Conservation (phyloP, 2,888 invertebrate genomes). For the Icerya purchasi region DNA sequence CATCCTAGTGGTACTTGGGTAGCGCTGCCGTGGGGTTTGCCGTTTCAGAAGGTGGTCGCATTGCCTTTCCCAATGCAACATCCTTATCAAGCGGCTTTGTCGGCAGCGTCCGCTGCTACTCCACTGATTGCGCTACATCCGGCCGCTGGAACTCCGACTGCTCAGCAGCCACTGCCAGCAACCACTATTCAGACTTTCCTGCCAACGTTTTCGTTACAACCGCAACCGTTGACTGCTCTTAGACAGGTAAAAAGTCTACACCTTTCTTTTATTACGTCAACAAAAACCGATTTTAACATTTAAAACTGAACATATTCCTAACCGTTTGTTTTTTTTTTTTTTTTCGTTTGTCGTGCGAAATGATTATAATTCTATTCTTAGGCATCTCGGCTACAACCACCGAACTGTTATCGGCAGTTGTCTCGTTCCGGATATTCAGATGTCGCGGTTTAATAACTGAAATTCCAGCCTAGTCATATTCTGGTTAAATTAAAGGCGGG, state of each 20-base stretch:
- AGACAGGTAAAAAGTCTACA: conserved; percentile 12
- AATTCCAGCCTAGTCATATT: too few species aligned
- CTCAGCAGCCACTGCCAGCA: background rate
- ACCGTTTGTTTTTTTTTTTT: too few species aligned
- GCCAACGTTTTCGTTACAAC: conserved; percentile 4
- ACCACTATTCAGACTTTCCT: conserved; percentile 7
- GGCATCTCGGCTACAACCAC: too few species aligned
- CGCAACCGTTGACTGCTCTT: conserved; percentile 8
- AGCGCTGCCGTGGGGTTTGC: conserved; percentile 10
- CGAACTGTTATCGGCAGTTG: too few species aligned
- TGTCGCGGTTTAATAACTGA: too few species aligned
- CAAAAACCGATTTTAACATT: too few species aligned
- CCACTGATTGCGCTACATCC: conserved; percentile 10
- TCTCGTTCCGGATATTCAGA: too few species aligned
- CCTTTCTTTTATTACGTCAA: too few species aligned
- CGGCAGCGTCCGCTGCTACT: conserved; percentile 5
- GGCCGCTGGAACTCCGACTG: conserved; percentile 1
- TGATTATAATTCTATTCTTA: too few species aligned
- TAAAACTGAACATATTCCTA: too few species aligned
- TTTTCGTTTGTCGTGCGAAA: too few species aligned
- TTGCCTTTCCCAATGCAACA: conserved; percentile 11
- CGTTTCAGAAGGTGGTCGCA: conserved; percentile 11
- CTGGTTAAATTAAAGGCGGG: too few species aligned
- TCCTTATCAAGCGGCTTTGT: conserved; percentile 8
- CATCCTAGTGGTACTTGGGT: conserved; percentile 13